These are phyloP conservation scores for Cephus sareptanus DNA, from an alignment of 2,888 invertebrate genomes.

Conservation along the genomic window DNA sequence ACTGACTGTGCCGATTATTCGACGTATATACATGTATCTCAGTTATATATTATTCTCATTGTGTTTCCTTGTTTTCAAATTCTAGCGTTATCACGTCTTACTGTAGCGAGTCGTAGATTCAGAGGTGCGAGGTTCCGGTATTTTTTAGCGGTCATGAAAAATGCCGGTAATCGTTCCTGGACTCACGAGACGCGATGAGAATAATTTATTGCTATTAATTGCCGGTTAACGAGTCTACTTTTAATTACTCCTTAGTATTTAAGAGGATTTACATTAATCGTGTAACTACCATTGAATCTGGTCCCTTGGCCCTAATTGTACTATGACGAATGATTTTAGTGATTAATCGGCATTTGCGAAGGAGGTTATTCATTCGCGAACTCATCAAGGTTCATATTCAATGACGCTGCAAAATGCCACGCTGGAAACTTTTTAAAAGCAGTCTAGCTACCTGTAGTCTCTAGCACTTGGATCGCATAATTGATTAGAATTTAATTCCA, in stretches of 20 bases:
- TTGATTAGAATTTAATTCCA: neutral
- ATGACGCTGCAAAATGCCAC: neutral
- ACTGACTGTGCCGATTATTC: neutral
- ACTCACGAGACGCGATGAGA: neutral
- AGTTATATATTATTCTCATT: neutral
- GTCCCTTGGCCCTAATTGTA: neutral
- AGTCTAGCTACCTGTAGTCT: neutral
- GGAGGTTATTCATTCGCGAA: neutral
- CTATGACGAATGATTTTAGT: neutral
- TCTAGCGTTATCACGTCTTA: neutral
- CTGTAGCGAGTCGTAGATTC: neutral
- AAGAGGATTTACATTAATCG: neutral
- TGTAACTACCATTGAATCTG: neutral
- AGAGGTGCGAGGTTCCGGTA: neutral
- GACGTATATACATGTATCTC: neutral
- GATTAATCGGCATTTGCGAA: neutral
- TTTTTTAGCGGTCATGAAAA: neutral
- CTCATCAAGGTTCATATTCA: too few relatives aligned
- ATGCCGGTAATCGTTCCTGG: neutral
- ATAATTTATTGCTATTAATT: neutral
- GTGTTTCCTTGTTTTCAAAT: slow-evolving; percentile 4
- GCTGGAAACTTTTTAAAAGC: neutral
- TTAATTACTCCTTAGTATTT: neutral
- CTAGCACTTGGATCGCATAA: neutral
- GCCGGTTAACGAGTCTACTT: neutral